Base-by-base conservation (phyloP, 1,140 invertebrate species). In the Caenorhabditis inopinata region DNA sequence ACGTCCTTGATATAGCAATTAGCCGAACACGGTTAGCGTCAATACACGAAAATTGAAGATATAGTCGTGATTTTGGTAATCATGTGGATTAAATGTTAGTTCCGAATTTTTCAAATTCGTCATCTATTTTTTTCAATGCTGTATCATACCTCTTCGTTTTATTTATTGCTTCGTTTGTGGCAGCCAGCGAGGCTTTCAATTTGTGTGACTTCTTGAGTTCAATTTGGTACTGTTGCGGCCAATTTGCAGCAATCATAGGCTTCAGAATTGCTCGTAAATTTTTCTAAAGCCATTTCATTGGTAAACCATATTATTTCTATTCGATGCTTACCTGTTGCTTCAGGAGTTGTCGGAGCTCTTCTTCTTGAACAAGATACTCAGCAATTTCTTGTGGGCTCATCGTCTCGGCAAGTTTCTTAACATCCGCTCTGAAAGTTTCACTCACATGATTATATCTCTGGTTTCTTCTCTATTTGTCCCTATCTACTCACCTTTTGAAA, bases 141-240 rank as follows among this genome's bases (percentile, higher is more conserved):
- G n/a, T n/a, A 42, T 42, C 76, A 23, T 46, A 79, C 78, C 42
- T 79, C 16, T 48, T 49, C 4, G 78, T 74, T 27, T 79, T 79
- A 25, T 49, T 45, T 9, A 79, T 79, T 16, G 78, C 78, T 47
- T 79, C 78, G n/a, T 79, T 79, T 1, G 78, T 79, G 11, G 78
- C 62, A 32, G 62, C 78, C 21, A 79, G 18, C 12, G 53, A 47
- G 1, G 78, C 78, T 29, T 58, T 79, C 58, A 79, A 21, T 23
- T 74, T 75, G 23, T 79, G 78, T 2, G 78, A 79, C 25, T 53
- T 74, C 62, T 79, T 79, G 27, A 79, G n/a, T 68, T 79, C 78
- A 21, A 38, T n/a, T 46, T 79, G 78, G 21, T 79, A 79, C 38
- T 79, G 62, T 47, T 79, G 78, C 1, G 38, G 38, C 78, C 78